phyloP scores from a whole-genome alignment of 2,113 vertebrate species.

The Anoplopoma fimbria region DNA sequence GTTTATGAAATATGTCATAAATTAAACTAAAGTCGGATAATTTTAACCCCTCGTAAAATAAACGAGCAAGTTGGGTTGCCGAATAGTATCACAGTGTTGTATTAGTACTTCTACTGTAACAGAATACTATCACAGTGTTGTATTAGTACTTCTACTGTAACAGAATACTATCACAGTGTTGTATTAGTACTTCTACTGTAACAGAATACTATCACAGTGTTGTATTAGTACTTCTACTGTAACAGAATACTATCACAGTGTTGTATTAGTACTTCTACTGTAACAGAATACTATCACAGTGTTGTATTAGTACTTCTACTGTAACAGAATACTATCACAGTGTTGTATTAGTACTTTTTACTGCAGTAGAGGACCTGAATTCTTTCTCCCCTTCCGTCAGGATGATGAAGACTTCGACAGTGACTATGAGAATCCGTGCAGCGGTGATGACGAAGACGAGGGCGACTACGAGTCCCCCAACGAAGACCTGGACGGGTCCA shows the following conservation, averaged over 20 bases:
- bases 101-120: too few species aligned
- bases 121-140: too few species aligned
- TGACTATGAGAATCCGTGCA: conserved; percentile 91
- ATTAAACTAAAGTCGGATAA: too few species aligned
- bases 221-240: background rate
- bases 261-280: background rate
- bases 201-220: too few species aligned
- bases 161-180: too few species aligned
- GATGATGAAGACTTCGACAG: conserved; percentile 79
- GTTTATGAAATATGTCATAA: too few species aligned
- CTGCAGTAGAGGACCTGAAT: too few species aligned
- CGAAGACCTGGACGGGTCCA: conserved; percentile 79
- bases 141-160: too few species aligned
- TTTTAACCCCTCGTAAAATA: too few species aligned
- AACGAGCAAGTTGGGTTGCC: too few species aligned
- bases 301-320: background rate
- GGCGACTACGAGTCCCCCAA: conserved; percentile 92
- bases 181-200: background rate
- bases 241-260: too few species aligned
- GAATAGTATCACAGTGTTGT: too few species aligned
- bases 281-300: background rate
- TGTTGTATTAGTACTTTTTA: background rate
- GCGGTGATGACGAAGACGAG: conserved; percentile 76
- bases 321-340: background rate
- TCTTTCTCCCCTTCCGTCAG: background rate